Percentiles rank a stretch among this genome's conserved stretches.
Evolutionary conservation across 2,888 invertebrate genomes (phyloP).

Genomic region (Nomada hirtipes): DNA sequence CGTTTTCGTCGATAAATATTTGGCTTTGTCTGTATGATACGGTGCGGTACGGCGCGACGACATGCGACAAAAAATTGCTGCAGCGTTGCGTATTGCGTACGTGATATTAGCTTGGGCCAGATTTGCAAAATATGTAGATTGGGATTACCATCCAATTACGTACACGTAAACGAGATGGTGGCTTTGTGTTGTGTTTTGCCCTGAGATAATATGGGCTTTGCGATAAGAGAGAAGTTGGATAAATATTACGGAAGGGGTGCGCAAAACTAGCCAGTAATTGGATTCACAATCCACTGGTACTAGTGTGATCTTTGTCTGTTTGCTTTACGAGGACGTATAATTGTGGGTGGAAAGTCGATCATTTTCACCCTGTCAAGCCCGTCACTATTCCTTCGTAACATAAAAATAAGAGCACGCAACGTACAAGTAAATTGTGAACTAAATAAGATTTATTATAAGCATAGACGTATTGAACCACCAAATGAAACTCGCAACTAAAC

Average conservation of each 20-base stretch:
- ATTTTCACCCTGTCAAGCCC: too few relatives aligned
- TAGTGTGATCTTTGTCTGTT: not conserved
- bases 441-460: too few relatives aligned
- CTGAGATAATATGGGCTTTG: constrained; percentile 38
- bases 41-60: too few relatives aligned
- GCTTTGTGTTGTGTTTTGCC: constrained; percentile 25
- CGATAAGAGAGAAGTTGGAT: constrained; percentile 16
- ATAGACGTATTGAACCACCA: too few relatives aligned
- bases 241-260: constrained; percentile 36
- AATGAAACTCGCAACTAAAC: too few relatives aligned
- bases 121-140: not conserved
- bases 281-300: constrained; percentile 6
- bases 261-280: constrained; percentile 33
- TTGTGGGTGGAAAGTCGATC: not conserved
- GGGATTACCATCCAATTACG: constrained; percentile 59
- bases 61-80: not conserved
- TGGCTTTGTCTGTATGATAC: too few relatives aligned
- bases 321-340: not conserved
- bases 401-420: too few relatives aligned
- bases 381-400: too few relatives aligned
- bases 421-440: too few relatives aligned
- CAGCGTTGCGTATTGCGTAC: not conserved
- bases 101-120: constrained; percentile 4
- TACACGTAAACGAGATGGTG: constrained; percentile 42
- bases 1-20: too few relatives aligned